Evolutionary conservation across 1,140 invertebrate genomes (phyloP).

Genomic region (Conus ventricosus): DNA sequence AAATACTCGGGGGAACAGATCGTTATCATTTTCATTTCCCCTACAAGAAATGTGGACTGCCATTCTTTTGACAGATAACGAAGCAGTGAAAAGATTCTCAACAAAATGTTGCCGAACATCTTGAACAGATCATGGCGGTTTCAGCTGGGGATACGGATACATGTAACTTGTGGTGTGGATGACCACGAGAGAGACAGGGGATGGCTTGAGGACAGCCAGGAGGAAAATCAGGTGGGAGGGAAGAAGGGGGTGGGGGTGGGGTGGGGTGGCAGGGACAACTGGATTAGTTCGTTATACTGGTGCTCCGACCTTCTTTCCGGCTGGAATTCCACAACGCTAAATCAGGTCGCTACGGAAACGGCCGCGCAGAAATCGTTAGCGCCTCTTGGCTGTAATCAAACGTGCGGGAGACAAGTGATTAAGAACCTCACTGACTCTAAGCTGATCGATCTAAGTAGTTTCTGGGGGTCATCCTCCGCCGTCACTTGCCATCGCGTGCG

Average conservation of each 20-base stretch:
- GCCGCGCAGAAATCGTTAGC: conserved; percentile 1
- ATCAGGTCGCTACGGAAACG: not conserved
- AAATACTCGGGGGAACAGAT: too few species aligned
- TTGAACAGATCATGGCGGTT: not conserved
- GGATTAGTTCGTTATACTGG: conserved; percentile 2
- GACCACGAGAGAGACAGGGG: not conserved
- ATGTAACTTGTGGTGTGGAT: not conserved
- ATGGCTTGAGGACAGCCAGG: not conserved
- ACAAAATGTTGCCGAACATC: not conserved
- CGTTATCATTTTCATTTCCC: too few species aligned
- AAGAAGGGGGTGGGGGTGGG: not conserved
- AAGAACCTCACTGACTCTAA: conserved; percentile 1
- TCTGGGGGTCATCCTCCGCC: not conserved
- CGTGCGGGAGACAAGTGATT: conserved; percentile 1
- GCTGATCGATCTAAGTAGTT: conserved; percentile 7
- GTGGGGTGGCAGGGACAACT: not conserved
- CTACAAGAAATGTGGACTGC: not conserved
- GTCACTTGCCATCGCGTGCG: not conserved
- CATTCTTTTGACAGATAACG: not conserved
- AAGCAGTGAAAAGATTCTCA: not conserved
- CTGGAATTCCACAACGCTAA: not conserved
- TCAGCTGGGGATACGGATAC: not conserved
- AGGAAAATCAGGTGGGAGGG: not conserved
- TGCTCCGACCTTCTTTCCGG: not conserved
- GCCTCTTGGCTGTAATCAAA: conserved; percentile 6